Base-by-base conservation (phyloP, 2,113 vertebrate genomes). In the Thamnophis sirtalis region DNA sequence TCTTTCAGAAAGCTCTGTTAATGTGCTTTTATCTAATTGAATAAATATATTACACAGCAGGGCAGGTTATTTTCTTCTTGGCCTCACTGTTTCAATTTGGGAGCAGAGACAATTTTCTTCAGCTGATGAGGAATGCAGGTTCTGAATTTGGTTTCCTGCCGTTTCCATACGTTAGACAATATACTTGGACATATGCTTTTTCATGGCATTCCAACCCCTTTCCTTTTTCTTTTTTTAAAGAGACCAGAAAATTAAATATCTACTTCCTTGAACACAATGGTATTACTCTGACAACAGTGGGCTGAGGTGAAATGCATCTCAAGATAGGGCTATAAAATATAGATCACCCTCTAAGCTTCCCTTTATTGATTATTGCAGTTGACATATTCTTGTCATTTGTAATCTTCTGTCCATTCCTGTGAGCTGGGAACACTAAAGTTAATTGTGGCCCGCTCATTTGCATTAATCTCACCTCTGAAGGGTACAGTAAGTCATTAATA, bases 381-480 rank as follows among this genome's bases (percentile, higher is more conserved):
- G 98, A 98, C 98, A 98, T 97, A 98, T 98, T 97, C 97, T 98
- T 98, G 98, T 98, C 98, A 98, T 98, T 98, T 98, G 98, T 98
- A 98, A 98, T 98, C 98, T 98, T 98, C 97, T 98, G 98, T 98
- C 97, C 97, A 98, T 98, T 98, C 97, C 97, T 98, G 96, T 96
- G 98, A 98, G 98, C 96, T 96, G 97, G 98, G 98, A 98, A 97
- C 97, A 97, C 97, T 98, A 98, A 98, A 98, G 98, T 98, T 99
- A 98, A 99, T 98, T 99, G 98, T 98, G 97, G 98, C 96, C 17
- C 96, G 97, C 98, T 98, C 98, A 98, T 99, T 98, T 98, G 98
- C 98, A 98, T 98, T 98, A 98, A 98, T 98, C 98, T 98, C 98
- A 98, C 98, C 98, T 98, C 97, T 98, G 98, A 98, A 99, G 98